A percentile compares a stretch with the other conserved stretches of the same genome.
phyloP scores from a whole-genome alignment of 2,797 vertebrate species.

The Danio kyathit region DNA sequence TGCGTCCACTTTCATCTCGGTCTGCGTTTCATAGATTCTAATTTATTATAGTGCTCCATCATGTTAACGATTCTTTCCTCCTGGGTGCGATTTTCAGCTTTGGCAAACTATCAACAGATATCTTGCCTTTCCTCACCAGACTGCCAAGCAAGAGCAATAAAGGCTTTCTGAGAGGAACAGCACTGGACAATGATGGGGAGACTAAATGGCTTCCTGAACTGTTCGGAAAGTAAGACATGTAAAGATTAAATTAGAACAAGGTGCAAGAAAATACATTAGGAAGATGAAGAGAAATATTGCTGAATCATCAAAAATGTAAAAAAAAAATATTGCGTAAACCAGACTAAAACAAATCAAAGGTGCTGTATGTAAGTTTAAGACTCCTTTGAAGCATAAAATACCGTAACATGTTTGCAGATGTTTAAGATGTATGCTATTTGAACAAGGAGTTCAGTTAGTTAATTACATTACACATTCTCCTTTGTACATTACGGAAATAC shows the following conservation, averaged over 20 bases:
- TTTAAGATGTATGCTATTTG: too few species aligned
- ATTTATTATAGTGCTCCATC: slow-evolving; percentile 74
- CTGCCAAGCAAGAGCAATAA: slow-evolving; percentile 70
- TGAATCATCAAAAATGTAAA: too few species aligned
- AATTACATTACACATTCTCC: too few species aligned
- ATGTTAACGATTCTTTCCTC: slow-evolving; percentile 70
- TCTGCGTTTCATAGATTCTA: slow-evolving; percentile 54
- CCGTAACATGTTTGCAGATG: too few species aligned
- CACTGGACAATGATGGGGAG: slow-evolving; percentile 71
- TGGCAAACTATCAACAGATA: slow-evolving; percentile 71
- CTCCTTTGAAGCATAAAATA: too few species aligned
- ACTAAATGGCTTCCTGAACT: slow-evolving; percentile 77
- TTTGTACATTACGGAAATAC: too few species aligned
- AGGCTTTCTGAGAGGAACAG: slow-evolving; percentile 72
- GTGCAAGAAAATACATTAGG: slow-evolving; percentile 25
- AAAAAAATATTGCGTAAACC: too few species aligned
- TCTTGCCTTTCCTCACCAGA: slow-evolving; percentile 72
- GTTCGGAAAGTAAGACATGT: slow-evolving; percentile 48
- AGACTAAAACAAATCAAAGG: too few species aligned
- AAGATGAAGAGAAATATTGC: slow-evolving; percentile 33
- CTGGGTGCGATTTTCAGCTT: slow-evolving; percentile 69
- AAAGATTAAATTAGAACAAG: slow-evolving; percentile 29
- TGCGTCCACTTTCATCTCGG: slow-evolving; percentile 2
- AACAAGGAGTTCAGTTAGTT: too few species aligned
- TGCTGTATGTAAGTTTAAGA: too few species aligned